A percentile compares a stretch with the other conserved stretches of the same genome.
Evolutionary conservation across 2,888 invertebrate species (phyloP).

Genomic region (Sesia bembeciformis): DNA sequence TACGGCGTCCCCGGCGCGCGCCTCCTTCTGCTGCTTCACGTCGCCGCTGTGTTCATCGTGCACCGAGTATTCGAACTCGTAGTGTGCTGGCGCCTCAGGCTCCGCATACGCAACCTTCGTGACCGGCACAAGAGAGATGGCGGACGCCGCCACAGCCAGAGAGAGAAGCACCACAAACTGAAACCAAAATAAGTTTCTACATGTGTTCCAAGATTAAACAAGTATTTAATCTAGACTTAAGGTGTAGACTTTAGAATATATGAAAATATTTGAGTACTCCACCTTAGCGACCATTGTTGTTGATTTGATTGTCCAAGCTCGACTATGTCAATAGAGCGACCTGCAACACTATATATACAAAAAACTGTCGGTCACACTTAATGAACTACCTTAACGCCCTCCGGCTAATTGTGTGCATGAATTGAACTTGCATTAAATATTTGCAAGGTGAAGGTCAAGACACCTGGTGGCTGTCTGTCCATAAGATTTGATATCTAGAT

Average conservation of each 20-base stretch:
- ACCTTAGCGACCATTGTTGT: conserved; percentile 60
- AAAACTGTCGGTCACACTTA: conserved; percentile 19
- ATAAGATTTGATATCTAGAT: not conserved
- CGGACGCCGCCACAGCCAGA: conserved; percentile 34
- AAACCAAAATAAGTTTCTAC: conserved; percentile 5
- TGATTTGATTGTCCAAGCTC: conserved; percentile 29
- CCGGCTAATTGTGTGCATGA: conserved; percentile 10
- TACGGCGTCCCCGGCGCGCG: conserved; percentile 53
- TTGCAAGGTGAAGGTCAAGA: conserved; percentile 33
- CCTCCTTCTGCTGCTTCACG: conserved; percentile 61
- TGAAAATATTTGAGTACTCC: not conserved
- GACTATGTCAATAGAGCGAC: conserved; percentile 34
- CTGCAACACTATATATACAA: conserved; percentile 46
- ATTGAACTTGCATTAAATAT: conserved; percentile 14
- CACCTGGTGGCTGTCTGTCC: not conserved
- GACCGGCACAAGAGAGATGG: conserved; percentile 27
- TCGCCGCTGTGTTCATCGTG: conserved; percentile 59
- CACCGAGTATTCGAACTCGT: conserved; percentile 61
- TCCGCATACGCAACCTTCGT: conserved; percentile 25
- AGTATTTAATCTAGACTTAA: too few species aligned
- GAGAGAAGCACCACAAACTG: conserved; percentile 44
- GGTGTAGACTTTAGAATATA: too few species aligned
- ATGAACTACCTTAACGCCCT: conserved; percentile 12
- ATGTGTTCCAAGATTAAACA: too few species aligned
- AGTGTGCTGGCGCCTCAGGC: conserved; percentile 17